Evolutionary conservation across 2,113 vertebrate species (phyloP).

Genomic region (Xiphophorus maculatus): DNA sequence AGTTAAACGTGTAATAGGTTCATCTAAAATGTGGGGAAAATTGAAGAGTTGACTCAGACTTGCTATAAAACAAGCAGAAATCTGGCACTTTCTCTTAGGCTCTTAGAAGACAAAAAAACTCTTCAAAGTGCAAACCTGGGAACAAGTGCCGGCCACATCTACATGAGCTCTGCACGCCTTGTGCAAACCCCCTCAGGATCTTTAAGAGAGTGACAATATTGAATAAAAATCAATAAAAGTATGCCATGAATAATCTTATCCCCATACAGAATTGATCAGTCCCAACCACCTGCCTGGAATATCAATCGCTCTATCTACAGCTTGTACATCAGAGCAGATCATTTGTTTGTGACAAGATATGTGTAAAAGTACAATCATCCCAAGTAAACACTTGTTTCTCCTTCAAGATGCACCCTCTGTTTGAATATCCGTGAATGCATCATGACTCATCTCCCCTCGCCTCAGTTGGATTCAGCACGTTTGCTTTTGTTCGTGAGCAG

Average conservation of each 20-base stretch:
- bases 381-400: slow-evolving; percentile 55
- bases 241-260: slow-evolving; percentile 70
- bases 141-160: slow-evolving; percentile 71
- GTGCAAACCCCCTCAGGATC: slow-evolving; percentile 52
- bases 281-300: slow-evolving; percentile 69
- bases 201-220: slow-evolving; percentile 61
- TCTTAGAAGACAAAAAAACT: slow-evolving; percentile 24
- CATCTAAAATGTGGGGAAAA: slow-evolving; percentile 37
- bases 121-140: slow-evolving; percentile 64
- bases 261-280: slow-evolving; percentile 72
- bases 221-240: slow-evolving; percentile 61
- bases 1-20: slow-evolving; percentile 28
- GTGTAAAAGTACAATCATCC: slow-evolving; percentile 63
- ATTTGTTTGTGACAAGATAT: slow-evolving; percentile 45
- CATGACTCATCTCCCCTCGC: slow-evolving; percentile 2
- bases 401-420: slow-evolving; percentile 24
- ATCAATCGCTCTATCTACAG: slow-evolving; percentile 65
- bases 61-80: slow-evolving; percentile 5
- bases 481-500: slow-evolving; percentile 53
- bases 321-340: slow-evolving; percentile 44
- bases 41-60: slow-evolving; percentile 44
- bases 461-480: slow-evolving; percentile 13
- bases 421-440: slow-evolving; percentile 24
- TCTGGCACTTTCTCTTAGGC: slow-evolving; percentile 68
- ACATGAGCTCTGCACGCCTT: slow-evolving; percentile 34